phyloP scores from a whole-genome alignment of 2,888 invertebrate genomes.

The Xestia sexstrigata region DNA sequence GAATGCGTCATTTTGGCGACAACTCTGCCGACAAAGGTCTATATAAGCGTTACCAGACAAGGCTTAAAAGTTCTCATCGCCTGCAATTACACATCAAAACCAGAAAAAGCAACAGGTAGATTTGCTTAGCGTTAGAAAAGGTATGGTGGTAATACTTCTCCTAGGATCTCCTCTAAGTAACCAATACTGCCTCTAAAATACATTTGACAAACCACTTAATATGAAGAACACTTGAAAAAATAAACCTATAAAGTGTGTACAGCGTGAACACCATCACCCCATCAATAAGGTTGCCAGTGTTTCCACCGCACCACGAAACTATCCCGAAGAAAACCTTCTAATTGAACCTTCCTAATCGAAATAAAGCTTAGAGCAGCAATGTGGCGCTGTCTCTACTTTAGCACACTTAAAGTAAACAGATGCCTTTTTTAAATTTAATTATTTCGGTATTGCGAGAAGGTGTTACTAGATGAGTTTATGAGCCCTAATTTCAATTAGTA shows the following conservation, averaged over 20 bases:
- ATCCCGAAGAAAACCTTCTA: conserved; percentile 49
- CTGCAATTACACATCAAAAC: no score
- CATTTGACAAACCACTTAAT: conserved; percentile 20
- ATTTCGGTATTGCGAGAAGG: conserved; percentile 5
- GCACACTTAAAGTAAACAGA: conserved; percentile 29
- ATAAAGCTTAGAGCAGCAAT: conserved; percentile 32
- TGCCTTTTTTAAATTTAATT: conserved; percentile 36
- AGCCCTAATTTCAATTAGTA: neutral
- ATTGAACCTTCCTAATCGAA: conserved; percentile 54
- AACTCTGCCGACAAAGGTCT: neutral
- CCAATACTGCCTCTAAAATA: neutral
- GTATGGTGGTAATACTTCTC: neutral
- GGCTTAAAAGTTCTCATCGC: neutral
- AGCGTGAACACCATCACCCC: conserved; percentile 21
- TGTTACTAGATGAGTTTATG: conserved; percentile 14
- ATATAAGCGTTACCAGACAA: neutral
- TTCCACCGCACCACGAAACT: conserved; percentile 7
- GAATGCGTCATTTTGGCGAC: conserved; percentile 6
- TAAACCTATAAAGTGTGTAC: conserved; percentile 22
- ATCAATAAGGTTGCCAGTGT: conserved; percentile 52
- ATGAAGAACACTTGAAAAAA: conserved; percentile 29
- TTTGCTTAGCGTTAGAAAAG: neutral
- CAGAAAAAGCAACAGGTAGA: neutral
- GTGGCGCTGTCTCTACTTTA: conserved; percentile 21
- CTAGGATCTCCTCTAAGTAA: neutral